These are phyloP conservation scores for Xerus rutilus DNA, from an alignment of 2,797 vertebrate genomes.

Conservation along the genomic window DNA sequence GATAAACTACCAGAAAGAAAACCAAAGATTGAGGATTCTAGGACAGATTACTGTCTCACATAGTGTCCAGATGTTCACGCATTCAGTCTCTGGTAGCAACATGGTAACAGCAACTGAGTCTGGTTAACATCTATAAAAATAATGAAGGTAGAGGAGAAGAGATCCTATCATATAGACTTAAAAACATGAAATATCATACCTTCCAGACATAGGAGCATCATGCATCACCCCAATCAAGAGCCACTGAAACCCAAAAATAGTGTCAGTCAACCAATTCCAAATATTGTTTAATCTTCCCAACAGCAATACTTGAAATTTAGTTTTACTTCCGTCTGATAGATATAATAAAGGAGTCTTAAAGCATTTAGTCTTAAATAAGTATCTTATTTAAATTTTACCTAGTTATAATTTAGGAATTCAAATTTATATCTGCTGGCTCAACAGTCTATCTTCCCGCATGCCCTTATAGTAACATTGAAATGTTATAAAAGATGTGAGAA, in stretches of 20 bases:
- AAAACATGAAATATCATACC: neutral
- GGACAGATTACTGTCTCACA: neutral
- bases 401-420: neutral
- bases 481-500: neutral
- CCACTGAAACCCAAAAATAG: too few relatives aligned
- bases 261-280: too few relatives aligned
- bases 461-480: neutral
- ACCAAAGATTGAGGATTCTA: neutral
- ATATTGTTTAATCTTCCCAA: neutral
- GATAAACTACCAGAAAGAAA: neutral
- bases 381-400: neutral
- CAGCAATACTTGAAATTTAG: neutral
- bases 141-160: neutral
- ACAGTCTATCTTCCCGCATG: neutral
- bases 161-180: neutral
- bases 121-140: neutral
- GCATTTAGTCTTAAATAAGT: neutral
- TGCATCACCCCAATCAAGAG: too few relatives aligned
- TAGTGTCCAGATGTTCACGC: neutral
- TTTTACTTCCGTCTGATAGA: neutral
- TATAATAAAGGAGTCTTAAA: neutral
- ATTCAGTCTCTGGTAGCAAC: neutral
- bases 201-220: neutral
- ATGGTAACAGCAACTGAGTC: neutral
- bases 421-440: neutral